Evolutionary conservation across 2,888 invertebrate genomes (phyloP).

Genomic region (Oscheius sp.): DNA sequence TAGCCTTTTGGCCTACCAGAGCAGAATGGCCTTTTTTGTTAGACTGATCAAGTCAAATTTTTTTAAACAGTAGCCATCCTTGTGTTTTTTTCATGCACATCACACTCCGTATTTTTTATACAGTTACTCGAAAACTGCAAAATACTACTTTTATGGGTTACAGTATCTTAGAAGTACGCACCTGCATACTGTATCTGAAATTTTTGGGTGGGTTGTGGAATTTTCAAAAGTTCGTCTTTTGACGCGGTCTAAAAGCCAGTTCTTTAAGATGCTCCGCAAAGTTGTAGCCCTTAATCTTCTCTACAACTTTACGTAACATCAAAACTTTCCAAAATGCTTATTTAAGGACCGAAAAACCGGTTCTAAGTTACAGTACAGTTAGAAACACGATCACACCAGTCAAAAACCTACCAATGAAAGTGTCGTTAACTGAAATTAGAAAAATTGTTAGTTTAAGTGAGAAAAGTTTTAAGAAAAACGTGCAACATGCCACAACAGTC

Average conservation of each 20-base stretch:
- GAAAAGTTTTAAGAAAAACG: neutral
- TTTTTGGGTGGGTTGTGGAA: too few relatives aligned
- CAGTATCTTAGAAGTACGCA: neutral
- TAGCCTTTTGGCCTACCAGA: neutral
- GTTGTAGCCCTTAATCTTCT: too few relatives aligned
- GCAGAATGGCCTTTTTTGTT: too few relatives aligned
- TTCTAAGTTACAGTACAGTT: neutral
- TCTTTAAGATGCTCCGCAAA: too few relatives aligned
- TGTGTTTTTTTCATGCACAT: neutral
- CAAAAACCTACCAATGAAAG: constrained; percentile 94
- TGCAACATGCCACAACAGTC: constrained; percentile 24
- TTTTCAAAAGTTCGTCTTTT: constrained; percentile 8
- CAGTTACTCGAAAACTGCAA: neutral
- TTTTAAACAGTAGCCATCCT: neutral
- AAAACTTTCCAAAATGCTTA: too few relatives aligned
- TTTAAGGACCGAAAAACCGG: neutral
- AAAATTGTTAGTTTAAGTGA: constrained; percentile 24
- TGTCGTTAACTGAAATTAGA: constrained; percentile 90
- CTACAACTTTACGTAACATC: too few relatives aligned
- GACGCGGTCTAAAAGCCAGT: neutral
- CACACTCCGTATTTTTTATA: neutral
- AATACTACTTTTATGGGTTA: neutral
- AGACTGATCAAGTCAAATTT: neutral
- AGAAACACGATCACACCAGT: constrained; percentile 23
- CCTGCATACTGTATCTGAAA: neutral